Conservation (phyloP, 2,113 vertebrate genomes). For the Herpetotheres cachinnans region DNA sequence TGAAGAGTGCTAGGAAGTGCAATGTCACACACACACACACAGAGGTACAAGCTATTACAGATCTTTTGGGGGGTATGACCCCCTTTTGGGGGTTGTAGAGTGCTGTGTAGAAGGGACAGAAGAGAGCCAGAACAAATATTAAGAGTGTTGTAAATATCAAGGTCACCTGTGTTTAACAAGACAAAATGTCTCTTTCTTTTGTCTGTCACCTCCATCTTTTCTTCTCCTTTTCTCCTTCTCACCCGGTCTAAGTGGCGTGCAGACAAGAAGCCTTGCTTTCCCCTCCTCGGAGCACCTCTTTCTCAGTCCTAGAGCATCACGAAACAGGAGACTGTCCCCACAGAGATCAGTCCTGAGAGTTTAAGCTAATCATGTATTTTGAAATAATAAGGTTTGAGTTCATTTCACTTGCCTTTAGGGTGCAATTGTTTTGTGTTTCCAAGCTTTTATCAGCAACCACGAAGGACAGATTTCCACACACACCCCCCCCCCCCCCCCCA, state of each 20-base stretch:
- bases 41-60: not conserved
- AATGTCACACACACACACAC: not conserved
- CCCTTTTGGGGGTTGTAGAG: not conserved
- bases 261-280: not conserved
- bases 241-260: not conserved
- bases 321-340: not conserved
- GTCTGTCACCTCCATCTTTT: not conserved
- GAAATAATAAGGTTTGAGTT: conserved; percentile 16
- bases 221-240: not conserved
- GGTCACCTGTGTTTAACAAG: not conserved
- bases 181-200: not conserved
- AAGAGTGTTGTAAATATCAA: not conserved
- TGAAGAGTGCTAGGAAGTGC: not conserved
- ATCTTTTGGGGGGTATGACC: not conserved
- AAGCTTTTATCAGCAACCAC: not conserved
- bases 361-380: not conserved
- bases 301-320: not conserved
- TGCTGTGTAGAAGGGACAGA: not conserved
- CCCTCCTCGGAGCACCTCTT: not conserved
- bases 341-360: not conserved
- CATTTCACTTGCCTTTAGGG: conserved; percentile 14
- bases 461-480: too few relatives aligned
- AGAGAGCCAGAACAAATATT: not conserved
- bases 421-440: not conserved
- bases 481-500: too few relatives aligned